A percentile compares a stretch with the other conserved stretches of the same genome.
Conservation (phyloP, 1,140 invertebrate genomes). For the Camponotus floridanus region DNA sequence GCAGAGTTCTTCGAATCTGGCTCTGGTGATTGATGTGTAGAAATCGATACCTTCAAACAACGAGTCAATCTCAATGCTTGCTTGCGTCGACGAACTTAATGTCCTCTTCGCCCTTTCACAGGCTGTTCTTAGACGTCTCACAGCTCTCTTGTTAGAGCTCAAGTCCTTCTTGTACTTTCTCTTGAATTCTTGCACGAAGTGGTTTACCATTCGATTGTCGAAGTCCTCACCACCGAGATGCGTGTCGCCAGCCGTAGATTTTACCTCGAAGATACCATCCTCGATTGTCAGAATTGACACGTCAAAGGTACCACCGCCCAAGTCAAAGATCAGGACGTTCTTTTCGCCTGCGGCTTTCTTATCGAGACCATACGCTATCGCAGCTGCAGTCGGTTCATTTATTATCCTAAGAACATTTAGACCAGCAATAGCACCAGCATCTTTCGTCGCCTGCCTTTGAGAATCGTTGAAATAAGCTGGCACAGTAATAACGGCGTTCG, state of each 20-base stretch:
- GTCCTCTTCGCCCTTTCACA: conserved; percentile 94
- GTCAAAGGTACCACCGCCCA: conserved; percentile 88
- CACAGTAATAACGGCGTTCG: conserved; percentile 84
- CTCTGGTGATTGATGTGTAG: conserved; percentile 91
- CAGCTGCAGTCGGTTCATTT: conserved; percentile 91
- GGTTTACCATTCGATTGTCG: conserved; percentile 91
- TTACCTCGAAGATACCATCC: conserved; percentile 89
- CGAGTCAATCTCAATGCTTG: conserved; percentile 91
- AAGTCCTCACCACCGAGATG: conserved; percentile 94
- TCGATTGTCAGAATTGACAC: conserved; percentile 92
- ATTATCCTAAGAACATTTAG: conserved; percentile 93
- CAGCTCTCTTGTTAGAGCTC: conserved; percentile 88
- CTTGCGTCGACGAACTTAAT: conserved; percentile 92
- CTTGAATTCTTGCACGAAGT: conserved; percentile 91
- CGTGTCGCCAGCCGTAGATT: conserved; percentile 92
- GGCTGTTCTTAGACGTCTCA: conserved; percentile 91
- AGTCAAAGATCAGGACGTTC: conserved; percentile 85
- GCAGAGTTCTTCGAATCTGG: conserved; percentile 90
- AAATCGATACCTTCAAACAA: conserved; percentile 92
- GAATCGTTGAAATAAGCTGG: conserved; percentile 91
- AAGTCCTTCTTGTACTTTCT: conserved; percentile 90
- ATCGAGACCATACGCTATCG: conserved; percentile 89
- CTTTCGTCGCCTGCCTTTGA: conserved; percentile 95
- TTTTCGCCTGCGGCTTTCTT: conserved; percentile 86
- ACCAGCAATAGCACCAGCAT: conserved; percentile 88